Evolutionary conservation across 2,888 invertebrate species (phyloP).

Genomic region (Phlogophora meticulosa): DNA sequence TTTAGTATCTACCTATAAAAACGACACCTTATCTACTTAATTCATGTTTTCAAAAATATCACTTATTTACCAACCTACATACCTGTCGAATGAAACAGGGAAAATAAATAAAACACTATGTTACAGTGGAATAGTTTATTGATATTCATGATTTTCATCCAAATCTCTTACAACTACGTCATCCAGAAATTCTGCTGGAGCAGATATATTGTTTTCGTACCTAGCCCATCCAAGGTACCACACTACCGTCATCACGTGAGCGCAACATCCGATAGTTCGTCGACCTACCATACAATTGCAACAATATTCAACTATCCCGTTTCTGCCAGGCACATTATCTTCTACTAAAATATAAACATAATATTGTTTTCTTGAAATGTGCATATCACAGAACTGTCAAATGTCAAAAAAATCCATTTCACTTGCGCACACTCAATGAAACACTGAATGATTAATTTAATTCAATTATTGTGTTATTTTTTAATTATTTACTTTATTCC

Average conservation of each 20-base stretch:
- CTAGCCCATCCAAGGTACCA: slow-evolving; percentile 24
- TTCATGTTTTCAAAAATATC: too few species aligned
- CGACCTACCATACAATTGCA: too few species aligned
- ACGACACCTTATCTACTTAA: too few species aligned
- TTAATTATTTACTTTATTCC: not conserved
- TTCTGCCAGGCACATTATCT: too few species aligned
- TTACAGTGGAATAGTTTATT: slow-evolving; percentile 8
- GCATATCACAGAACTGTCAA: too few species aligned
- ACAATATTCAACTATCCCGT: too few species aligned
- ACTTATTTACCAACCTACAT: too few species aligned
- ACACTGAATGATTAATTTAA: slow-evolving; percentile 13
- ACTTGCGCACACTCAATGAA: slow-evolving; percentile 5
- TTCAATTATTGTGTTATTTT: slow-evolving; percentile 1
- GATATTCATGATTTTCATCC: slow-evolving; percentile 12
- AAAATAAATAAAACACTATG: slow-evolving; percentile 8
- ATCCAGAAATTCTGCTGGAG: slow-evolving; percentile 23
- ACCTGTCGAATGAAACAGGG: slow-evolving; percentile 2
- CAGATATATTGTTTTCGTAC: not conserved
- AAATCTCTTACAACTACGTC: slow-evolving; percentile 13
- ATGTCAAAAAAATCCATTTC: too few species aligned
- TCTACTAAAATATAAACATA: too few species aligned
- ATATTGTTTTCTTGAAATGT: too few species aligned
- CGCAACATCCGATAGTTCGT: too few species aligned
- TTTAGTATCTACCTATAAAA: too few species aligned
- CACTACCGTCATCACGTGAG: slow-evolving; percentile 12